These are phyloP conservation scores for Drosophila lacteicornis DNA, from an alignment of 1,140 invertebrate species.

Conservation along the genomic window DNA sequence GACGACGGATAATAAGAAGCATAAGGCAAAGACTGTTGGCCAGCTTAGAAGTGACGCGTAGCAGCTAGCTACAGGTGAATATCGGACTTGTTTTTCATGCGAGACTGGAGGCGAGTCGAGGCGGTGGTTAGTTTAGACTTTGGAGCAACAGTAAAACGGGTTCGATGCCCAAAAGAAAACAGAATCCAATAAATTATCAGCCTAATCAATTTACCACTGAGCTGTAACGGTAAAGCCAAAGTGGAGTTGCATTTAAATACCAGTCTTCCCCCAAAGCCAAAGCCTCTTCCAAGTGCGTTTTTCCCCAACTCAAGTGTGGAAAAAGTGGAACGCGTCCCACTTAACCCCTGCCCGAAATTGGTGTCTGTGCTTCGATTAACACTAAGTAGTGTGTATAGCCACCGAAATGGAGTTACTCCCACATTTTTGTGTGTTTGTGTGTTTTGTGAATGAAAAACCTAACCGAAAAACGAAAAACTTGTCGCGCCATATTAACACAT, in stretches of 20 bases:
- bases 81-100: slow-evolving; percentile 63
- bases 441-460: slow-evolving; percentile 74
- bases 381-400: slow-evolving; percentile 21
- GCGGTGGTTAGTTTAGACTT: slow-evolving; percentile 36
- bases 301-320: slow-evolving; percentile 57
- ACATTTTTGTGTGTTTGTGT: slow-evolving; percentile 40
- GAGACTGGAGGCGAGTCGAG: slow-evolving; percentile 12
- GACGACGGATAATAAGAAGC: slow-evolving; percentile 45
- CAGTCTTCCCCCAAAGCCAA: slow-evolving; percentile 3
- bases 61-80: slow-evolving; percentile 66
- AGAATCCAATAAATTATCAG: slow-evolving; percentile 79
- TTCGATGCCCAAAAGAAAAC: slow-evolving; percentile 49
- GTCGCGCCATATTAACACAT: slow-evolving; percentile 56
- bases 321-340: slow-evolving; percentile 78
- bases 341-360: slow-evolving; percentile 64
- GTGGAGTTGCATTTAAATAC: slow-evolving; percentile 37
- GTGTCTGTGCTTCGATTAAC: slow-evolving; percentile 61
- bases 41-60: slow-evolving; percentile 57
- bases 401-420: slow-evolving; percentile 51
- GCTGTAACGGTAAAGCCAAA: slow-evolving; percentile 58
- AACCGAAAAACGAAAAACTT: slow-evolving; percentile 75
- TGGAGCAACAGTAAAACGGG: slow-evolving; percentile 54
- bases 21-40: slow-evolving; percentile 59
- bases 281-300: slow-evolving; percentile 23
- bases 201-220: slow-evolving; percentile 73